Base-by-base conservation (phyloP, 1,140 invertebrate species). In the Bombus haemorrhoidalis region DNA sequence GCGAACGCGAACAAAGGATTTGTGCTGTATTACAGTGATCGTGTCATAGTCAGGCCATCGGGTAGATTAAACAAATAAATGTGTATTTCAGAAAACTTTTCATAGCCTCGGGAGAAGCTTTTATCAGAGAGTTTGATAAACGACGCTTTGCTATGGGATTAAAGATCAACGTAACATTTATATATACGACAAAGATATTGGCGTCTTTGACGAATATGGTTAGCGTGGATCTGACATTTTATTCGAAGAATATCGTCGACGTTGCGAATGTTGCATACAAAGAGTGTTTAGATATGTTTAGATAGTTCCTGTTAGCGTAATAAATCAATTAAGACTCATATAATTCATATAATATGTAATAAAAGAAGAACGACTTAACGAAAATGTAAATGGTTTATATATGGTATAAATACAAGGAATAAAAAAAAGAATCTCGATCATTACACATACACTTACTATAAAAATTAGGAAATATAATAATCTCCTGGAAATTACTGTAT, bases 21-120 rank as follows among this genome's bases (percentile, higher is more conserved):
- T 98, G 22, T 97, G 97, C 2, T 97, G 90, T 97, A 97, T 92
- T 98, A 97, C 87, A 97, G 97, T 73, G 97, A 97, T 6, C 95
- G 96, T n/a, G 96, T 97, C 34, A 95, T 98, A 57, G 96, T 97
- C 57, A 96, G 96, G 47, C 96, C 96, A 1, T 91, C 91, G 3
- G 95, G 96, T 77, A 95, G 96, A 86, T 91, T 96, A 81, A 95
- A 96, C 73, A 95, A 96, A 86, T 53, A 53, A 96, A 96, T 79
- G 94, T 97, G 64, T 97, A 96, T 80, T 98, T 98, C 90, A 96
- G 97, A 83, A 93, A 96, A 86, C 94, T 98, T 43, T 94, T 92
- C 37, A 95, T 97, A 89, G 91, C 93, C 37, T 95, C 96, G 5
- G 95, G 96, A 83, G 96, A 97, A 91, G 96, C 96, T 37, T 95